Evolutionary conservation across 2,888 invertebrate species (phyloP).

Genomic region (Malthinus seriepunctatus): DNA sequence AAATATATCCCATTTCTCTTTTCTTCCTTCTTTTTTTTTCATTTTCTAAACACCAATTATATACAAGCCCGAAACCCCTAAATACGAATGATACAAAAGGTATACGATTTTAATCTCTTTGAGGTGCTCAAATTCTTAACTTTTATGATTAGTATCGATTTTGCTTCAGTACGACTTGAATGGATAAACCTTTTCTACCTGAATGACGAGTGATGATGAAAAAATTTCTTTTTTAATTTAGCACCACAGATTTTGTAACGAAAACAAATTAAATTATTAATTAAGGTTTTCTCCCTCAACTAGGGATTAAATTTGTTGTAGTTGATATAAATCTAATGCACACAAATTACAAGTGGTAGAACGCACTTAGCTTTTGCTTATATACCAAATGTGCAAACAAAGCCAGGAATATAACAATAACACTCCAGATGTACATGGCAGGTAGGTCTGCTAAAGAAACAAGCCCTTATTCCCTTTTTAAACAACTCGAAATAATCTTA

Average conservation of each 20-base stretch:
- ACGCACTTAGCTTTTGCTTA: constrained; percentile 8
- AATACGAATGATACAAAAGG: constrained; percentile 5
- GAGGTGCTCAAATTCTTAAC: constrained; percentile 22
- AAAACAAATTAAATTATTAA: background rate
- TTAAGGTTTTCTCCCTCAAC: background rate
- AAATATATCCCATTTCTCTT: constrained; percentile 31
- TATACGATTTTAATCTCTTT: constrained; percentile 23
- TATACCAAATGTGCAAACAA: constrained; percentile 19
- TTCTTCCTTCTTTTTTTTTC: constrained; percentile 12
- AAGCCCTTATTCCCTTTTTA: constrained; percentile 26
- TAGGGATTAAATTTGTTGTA: too few relatives aligned
- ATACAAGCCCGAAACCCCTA: constrained; percentile 12
- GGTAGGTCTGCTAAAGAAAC: constrained; percentile 28
- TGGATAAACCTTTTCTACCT: constrained; percentile 19
- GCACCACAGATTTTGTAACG: too few relatives aligned
- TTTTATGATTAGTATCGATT: constrained; percentile 25
- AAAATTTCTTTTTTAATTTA: too few relatives aligned
- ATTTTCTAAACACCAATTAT: constrained; percentile 20
- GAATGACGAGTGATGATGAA: constrained; percentile 7
- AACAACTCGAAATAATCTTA: constrained; percentile 28
- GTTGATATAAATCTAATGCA: constrained; percentile 16
- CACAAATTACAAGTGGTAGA: constrained; percentile 11
- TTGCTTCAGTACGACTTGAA: constrained; percentile 15
- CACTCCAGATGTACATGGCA: constrained; percentile 29
- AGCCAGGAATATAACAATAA: constrained; percentile 25